A percentile compares a stretch with the other conserved stretches of the same genome.
phyloP scores from a whole-genome alignment of 2,113 vertebrate genomes.

The Paracanthobrama guichenoti region DNA sequence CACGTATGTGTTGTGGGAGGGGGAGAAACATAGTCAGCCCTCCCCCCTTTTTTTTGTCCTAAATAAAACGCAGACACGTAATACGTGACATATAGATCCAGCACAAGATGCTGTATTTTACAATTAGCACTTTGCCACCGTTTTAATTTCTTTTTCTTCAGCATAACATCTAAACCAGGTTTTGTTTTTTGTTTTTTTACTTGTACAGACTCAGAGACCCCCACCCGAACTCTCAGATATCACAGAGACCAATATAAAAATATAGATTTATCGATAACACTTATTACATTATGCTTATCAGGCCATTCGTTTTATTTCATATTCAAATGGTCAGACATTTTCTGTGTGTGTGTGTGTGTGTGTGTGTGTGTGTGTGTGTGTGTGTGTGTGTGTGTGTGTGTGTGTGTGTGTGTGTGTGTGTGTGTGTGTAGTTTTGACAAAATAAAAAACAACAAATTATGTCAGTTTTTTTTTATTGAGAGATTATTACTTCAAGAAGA shows the following conservation, averaged over 20 bases:
- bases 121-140: neutral
- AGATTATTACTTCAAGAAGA: neutral
- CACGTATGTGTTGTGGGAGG: slow-evolving; percentile 55
- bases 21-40: slow-evolving; percentile 38
- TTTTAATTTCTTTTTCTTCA: neutral
- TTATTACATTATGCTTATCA: too few relatives aligned
- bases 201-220: neutral
- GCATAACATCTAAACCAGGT: neutral
- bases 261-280: neutral
- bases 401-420: neutral
- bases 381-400: neutral
- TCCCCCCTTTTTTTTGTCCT: slow-evolving; percentile 7
- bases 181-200: neutral
- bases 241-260: neutral
- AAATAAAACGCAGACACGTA: slow-evolving; percentile 15
- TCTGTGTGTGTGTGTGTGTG: neutral
- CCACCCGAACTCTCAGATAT: neutral
- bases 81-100: neutral
- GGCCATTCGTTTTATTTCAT: neutral
- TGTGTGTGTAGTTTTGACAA: neutral
- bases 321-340: neutral
- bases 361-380: neutral
- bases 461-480: neutral
- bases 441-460: neutral
- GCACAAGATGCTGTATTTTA: slow-evolving; percentile 1